These are phyloP conservation scores for Pristionchus pacificus DNA, from an alignment of 1,140 invertebrate species.

Conservation along the genomic window DNA sequence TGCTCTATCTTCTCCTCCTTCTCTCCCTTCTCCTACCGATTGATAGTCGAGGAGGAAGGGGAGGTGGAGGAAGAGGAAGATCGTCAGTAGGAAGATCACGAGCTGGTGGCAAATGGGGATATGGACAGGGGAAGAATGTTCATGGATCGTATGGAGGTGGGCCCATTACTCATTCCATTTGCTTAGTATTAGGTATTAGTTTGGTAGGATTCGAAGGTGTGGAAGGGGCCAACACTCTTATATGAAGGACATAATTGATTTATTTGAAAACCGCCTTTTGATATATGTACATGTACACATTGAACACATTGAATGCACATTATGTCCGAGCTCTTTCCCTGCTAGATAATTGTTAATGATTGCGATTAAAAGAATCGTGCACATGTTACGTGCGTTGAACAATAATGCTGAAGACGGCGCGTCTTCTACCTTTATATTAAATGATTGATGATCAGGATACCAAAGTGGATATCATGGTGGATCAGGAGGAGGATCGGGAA, in stretches of 20 bases:
- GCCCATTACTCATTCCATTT: background rate
- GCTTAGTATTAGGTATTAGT: background rate
- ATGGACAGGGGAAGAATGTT: background rate
- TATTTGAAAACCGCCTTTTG: constrained; percentile 14
- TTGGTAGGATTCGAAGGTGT: background rate
- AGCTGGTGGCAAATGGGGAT: background rate
- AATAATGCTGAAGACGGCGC: too few relatives aligned
- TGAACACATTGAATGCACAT: too few relatives aligned
- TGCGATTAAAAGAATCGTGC: too few relatives aligned
- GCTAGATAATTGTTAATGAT: too few relatives aligned
- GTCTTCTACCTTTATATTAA: too few relatives aligned
- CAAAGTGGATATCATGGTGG: background rate
- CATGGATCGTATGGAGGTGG: too few relatives aligned
- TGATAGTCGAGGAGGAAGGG: background rate
- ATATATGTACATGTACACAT: too few relatives aligned
- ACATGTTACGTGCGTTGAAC: too few relatives aligned
- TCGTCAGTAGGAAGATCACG: background rate
- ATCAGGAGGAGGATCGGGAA: background rate
- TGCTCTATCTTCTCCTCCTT: constrained; percentile 4
- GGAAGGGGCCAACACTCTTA: background rate
- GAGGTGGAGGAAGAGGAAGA: background rate
- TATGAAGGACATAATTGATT: constrained; percentile 2
- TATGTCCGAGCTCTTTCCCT: too few relatives aligned
- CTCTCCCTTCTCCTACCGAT: background rate
- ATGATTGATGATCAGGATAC: background rate